Base-by-base conservation (phyloP, 2,888 invertebrate species). In the Eupithecia subumbrata region DNA sequence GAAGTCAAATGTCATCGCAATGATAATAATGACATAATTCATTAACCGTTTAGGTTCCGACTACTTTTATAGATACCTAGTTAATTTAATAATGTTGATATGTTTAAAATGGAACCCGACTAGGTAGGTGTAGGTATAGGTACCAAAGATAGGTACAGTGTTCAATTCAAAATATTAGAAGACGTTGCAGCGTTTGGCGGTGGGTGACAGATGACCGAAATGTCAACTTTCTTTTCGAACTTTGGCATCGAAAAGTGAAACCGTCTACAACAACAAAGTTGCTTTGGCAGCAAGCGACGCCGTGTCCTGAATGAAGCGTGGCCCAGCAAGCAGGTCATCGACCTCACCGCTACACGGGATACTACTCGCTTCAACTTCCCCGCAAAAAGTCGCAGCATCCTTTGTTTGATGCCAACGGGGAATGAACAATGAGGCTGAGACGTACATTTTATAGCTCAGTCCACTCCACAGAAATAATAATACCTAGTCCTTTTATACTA, bases 241-340 rank as follows among this genome's bases (percentile, higher is more conserved):
- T 64, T 34, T 64, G 34, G 30, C 64, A 18, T 34, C 64, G 16
- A 43, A 22, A 68, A 73, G 67, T 68, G 40, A 56, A 56, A 67
- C 64, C 22, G 34, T 70, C 25, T 71, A 0, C 25, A 60, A 60
- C 1, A 14, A 60, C 60, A 60, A 14, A 22, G 60, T 40, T 16
- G 66, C 34, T 56, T 52, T 56, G 30, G 12, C 48, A 14, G 34
- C 52, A 37, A 18, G 70, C 74, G 25, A 70, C 63, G 52, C 5
- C 52, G 43, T 71, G 48, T 52, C 66, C 34, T 76, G 68, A 68
- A 45, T 68, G 22, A 43, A 70, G 52, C 52, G 22, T 22, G 22
- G 52, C 52, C 22, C 52, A 76, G 64, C 52, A 72, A 48, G 45
- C 69, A 60, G 76, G 74, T 74, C 72, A 72, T 60, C 70, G 74